Percentiles rank a stretch among this genome's conserved stretches.
Conservation (phyloP, 2,888 invertebrate species). For the Alviniconcha strummeri region DNA sequence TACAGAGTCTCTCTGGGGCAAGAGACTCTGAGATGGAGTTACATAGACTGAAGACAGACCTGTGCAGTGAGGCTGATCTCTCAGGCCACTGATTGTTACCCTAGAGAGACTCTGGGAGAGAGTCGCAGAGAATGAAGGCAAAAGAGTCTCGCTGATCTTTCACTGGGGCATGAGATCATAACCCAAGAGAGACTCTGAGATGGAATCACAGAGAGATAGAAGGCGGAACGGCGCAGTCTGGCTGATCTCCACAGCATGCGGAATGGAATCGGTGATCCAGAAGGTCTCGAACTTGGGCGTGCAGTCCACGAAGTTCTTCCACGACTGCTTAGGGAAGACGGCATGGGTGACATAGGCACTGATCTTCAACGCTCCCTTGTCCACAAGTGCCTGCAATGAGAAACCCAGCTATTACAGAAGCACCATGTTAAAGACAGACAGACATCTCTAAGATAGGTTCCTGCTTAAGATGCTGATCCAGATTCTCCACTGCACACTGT, state of each 20-base stretch:
- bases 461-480: background rate
- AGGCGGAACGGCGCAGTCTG: constrained; percentile 69
- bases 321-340: constrained; percentile 73
- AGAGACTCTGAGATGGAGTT: no score
- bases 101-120: no score
- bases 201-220: constrained; percentile 67
- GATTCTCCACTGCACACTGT: background rate
- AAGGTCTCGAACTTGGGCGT: constrained; percentile 67
- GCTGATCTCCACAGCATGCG: constrained; percentile 69
- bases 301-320: constrained; percentile 66
- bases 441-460: no score
- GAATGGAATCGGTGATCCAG: constrained; percentile 74
- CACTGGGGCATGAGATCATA: constrained; percentile 62
- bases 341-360: constrained; percentile 74
- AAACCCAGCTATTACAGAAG: no score
- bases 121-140: no score
- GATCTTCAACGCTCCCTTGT: constrained; percentile 65
- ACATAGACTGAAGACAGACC: no score
- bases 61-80: no score
- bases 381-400: constrained; percentile 61
- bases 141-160: no score
- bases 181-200: constrained; percentile 69
- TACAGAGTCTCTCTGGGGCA: no score
- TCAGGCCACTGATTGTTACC: no score
- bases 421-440: no score